Percentiles rank a stretch among this genome's conserved stretches.
These are phyloP conservation scores for Dilophus febrilis DNA, from an alignment of 2,888 invertebrate genomes.

Conservation along the genomic window DNA sequence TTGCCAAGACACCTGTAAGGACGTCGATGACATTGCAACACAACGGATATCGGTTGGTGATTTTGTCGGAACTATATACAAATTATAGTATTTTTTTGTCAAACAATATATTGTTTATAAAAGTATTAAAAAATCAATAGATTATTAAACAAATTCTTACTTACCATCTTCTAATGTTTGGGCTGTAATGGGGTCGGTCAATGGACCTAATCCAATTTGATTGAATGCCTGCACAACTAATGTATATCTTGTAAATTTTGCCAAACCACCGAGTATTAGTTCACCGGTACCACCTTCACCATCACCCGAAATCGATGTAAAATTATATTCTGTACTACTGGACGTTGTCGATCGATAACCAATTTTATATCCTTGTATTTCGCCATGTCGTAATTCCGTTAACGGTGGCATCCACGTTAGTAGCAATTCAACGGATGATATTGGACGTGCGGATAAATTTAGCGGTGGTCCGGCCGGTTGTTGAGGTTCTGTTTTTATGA, in stretches of 20 bases:
- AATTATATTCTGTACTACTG: conserved; percentile 41
- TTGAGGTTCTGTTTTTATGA: conserved; percentile 49
- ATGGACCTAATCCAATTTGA: conserved; percentile 54
- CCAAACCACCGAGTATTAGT: conserved; percentile 41
- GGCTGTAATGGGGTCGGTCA: conserved; percentile 46
- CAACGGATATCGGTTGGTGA: conserved; percentile 65
- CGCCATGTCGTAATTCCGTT: conserved; percentile 51
- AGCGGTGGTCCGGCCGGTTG: conserved; percentile 51
- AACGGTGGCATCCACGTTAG: conserved; percentile 60
- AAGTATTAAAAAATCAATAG: conserved; percentile 1
- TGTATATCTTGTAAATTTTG: conserved; percentile 48
- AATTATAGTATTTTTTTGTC: neutral
- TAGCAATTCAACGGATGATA: conserved; percentile 54
- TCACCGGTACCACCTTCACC: conserved; percentile 51
- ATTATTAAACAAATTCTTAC: conserved; percentile 6
- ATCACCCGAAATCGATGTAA: conserved; percentile 48
- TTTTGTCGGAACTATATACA: conserved; percentile 48
- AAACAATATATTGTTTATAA: conserved; percentile 4
- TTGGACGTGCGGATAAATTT: conserved; percentile 46
- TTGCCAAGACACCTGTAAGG: conserved; percentile 64
- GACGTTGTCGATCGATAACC: conserved; percentile 31
- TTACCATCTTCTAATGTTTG: conserved; percentile 61
- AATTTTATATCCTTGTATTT: conserved; percentile 59
- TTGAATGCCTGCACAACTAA: conserved; percentile 58
- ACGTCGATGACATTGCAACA: conserved; percentile 54